These are phyloP conservation scores for Cylindroiulus punctatus DNA, from an alignment of 2,888 invertebrate genomes.

Conservation along the genomic window DNA sequence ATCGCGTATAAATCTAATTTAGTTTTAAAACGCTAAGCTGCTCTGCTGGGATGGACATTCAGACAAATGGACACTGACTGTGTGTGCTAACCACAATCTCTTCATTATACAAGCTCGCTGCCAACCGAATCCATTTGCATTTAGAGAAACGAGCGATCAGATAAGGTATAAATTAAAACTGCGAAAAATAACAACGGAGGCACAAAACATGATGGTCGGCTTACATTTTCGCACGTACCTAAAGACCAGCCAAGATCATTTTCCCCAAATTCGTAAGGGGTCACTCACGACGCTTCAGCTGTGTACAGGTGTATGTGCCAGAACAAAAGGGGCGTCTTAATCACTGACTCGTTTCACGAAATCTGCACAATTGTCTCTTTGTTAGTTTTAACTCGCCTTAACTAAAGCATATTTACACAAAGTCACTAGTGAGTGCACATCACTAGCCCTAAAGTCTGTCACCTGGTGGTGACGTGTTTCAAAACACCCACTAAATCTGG, in stretches of 20 bases:
- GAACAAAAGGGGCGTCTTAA: neutral
- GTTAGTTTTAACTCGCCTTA: too few species aligned
- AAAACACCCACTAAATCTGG: too few species aligned
- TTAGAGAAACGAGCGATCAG: neutral
- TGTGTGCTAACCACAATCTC: slow-evolving; percentile 36
- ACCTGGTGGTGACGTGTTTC: too few species aligned
- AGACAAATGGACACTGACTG: slow-evolving; percentile 14
- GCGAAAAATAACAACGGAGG: neutral
- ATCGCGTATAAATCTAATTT: slow-evolving; percentile 20
- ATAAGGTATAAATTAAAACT: slow-evolving; percentile 43
- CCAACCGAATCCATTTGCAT: neutral
- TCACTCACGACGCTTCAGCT: neutral
- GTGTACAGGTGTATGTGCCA: neutral
- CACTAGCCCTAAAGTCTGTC: too few species aligned
- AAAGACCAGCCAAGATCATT: slow-evolving; percentile 13
- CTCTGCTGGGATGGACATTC: neutral
- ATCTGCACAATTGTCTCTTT: too few species aligned
- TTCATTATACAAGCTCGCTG: slow-evolving; percentile 28
- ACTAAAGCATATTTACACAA: too few species aligned
- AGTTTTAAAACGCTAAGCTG: slow-evolving; percentile 6
- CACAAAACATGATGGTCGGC: slow-evolving; percentile 22
- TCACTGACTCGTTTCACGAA: neutral
- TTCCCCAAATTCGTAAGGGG: neutral
- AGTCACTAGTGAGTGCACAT: too few species aligned
- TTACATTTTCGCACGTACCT: slow-evolving; percentile 7